These are phyloP conservation scores for Cepphus grylle DNA, from an alignment of 2,113 vertebrate species.

Conservation along the genomic window DNA sequence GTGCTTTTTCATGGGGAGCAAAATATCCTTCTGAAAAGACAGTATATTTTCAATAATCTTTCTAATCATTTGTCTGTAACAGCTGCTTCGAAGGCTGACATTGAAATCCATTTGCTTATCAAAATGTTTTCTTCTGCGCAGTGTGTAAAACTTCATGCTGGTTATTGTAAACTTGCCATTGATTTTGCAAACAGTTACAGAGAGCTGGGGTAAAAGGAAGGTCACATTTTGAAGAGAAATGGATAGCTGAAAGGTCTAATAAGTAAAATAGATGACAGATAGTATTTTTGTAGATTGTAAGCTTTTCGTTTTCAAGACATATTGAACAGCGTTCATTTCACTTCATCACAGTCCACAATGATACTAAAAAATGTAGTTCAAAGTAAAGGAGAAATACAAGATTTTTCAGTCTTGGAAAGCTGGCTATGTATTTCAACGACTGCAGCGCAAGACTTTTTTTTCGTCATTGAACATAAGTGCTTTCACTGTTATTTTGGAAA, in stretches of 20 bases:
- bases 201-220: slow-evolving; percentile 22
- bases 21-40: neutral
- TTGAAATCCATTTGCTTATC: slow-evolving; percentile 27
- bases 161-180: slow-evolving; percentile 37
- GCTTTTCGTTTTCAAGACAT: neutral
- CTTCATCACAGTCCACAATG: neutral
- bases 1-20: neutral
- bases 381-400: neutral
- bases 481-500: neutral
- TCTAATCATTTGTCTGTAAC: slow-evolving; percentile 14
- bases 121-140: slow-evolving; percentile 35
- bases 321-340: neutral
- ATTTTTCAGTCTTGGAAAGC: neutral
- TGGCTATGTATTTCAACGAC: neutral
- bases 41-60: slow-evolving; percentile 7
- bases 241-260: neutral
- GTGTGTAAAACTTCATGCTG: neutral
- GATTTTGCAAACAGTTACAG: slow-evolving; percentile 30
- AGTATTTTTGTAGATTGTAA: neutral
- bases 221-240: slow-evolving; percentile 28
- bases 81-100: slow-evolving; percentile 20
- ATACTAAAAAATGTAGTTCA: neutral
- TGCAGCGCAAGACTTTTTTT: neutral
- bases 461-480: neutral
- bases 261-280: slow-evolving; percentile 3